These are phyloP conservation scores for Brachionus rubens DNA, from an alignment of 1,140 invertebrate species.

Conservation along the genomic window DNA sequence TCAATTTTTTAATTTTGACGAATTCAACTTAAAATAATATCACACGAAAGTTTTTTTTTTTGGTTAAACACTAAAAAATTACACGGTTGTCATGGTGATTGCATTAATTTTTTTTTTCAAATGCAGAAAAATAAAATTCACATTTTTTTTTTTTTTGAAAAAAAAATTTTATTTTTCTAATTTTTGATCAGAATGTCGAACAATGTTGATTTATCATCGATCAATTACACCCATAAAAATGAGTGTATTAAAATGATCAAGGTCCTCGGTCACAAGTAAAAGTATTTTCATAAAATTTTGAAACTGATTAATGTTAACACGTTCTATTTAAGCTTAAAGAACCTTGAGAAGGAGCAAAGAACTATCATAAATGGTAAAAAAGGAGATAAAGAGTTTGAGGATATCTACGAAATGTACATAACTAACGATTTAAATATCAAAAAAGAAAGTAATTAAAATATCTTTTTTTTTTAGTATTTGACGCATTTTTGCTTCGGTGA, in stretches of 20 bases:
- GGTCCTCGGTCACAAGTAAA: not conserved
- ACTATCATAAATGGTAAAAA: not conserved
- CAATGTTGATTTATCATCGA: conserved; percentile 14
- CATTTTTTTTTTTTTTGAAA: not conserved
- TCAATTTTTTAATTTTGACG: not conserved
- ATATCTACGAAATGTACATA: conserved; percentile 2
- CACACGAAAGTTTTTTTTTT: too few relatives aligned
- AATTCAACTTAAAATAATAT: too few relatives aligned
- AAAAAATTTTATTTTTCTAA: not conserved
- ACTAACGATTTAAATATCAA: not conserved
- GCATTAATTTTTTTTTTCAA: too few relatives aligned
- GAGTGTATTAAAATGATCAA: conserved; percentile 36
- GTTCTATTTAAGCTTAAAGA: not conserved
- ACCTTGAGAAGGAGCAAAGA: conserved; percentile 28
- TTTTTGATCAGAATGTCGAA: not conserved
- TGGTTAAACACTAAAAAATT: too few relatives aligned
- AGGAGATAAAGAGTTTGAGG: not conserved
- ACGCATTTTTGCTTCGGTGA: too few relatives aligned
- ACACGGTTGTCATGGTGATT: not conserved
- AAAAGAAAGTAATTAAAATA: conserved; percentile 18
- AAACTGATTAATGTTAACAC: not conserved
- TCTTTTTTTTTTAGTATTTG: too few relatives aligned
- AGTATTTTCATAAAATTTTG: not conserved
- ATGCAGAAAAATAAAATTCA: not conserved
- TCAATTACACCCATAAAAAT: conserved; percentile 16